These are phyloP conservation scores for Caenorhabditis sp. DNA, from an alignment of 2,888 invertebrate genomes.

Conservation along the genomic window DNA sequence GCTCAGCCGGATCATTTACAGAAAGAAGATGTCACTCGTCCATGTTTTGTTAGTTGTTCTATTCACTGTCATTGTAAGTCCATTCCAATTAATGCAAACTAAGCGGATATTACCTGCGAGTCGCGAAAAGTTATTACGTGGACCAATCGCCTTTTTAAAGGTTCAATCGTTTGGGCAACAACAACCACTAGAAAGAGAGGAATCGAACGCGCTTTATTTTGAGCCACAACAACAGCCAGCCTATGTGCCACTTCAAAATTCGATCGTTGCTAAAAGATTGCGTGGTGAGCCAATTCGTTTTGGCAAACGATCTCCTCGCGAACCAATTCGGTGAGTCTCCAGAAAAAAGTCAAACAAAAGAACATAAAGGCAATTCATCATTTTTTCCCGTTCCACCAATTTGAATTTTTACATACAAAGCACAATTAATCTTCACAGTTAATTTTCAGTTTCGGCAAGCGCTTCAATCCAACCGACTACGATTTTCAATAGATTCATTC, in stretches of 20 bases:
- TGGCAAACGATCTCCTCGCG: conserved; percentile 68
- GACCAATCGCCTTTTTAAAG: conserved; percentile 38
- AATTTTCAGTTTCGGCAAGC: conserved; percentile 49
- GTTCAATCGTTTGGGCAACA: conserved; percentile 30
- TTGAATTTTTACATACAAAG: neutral
- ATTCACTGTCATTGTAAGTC: conserved; percentile 38
- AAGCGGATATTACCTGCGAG: conserved; percentile 33
- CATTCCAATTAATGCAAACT: conserved; percentile 38
- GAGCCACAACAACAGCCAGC: neutral
- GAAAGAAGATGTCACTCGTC: neutral
- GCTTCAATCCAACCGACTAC: conserved; percentile 46
- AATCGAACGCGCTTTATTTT: neutral
- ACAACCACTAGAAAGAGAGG: neutral
- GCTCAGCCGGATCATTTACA: conserved; percentile 22
- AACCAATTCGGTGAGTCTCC: conserved; percentile 64
- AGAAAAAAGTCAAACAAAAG: neutral
- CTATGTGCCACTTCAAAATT: conserved; percentile 18
- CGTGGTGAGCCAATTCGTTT: conserved; percentile 66
- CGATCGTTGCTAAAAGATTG: conserved; percentile 44
- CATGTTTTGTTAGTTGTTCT: conserved; percentile 26
- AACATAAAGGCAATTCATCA: neutral
- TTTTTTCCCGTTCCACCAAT: neutral
- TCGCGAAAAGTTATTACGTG: conserved; percentile 32
- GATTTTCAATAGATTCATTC: conserved; percentile 28
- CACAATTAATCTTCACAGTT: neutral